Base-by-base conservation (phyloP, 2,113 vertebrate species). In the Chionomys nivalis region DNA sequence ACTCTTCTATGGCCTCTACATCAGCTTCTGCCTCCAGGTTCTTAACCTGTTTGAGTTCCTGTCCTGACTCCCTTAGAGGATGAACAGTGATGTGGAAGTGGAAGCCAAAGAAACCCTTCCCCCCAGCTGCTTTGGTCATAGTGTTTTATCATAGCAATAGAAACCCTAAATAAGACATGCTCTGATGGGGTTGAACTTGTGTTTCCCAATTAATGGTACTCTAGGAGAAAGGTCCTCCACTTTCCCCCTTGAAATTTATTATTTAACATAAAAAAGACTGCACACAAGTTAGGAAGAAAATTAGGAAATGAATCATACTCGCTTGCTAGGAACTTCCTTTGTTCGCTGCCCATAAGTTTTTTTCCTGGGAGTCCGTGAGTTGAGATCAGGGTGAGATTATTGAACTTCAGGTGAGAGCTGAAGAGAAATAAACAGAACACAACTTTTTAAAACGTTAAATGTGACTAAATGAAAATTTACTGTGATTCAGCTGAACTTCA, bases 391-490 rank as follows among this genome's bases (percentile, higher is more conserved):
- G 98, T 99, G 94, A 99, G 98, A 94, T 99, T 99, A 98, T 98
- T 99, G 98, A 99, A 99, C 94, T 98, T 99, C 97, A 99, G 98
- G 96, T 99, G 99, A 1, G 99, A 99, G 94, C 99, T 99, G 94
- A 10, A 89, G 96, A 96, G 97, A 97, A 97, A 96, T 42, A 96
- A 96, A 44, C 89, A 24, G 23, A 61, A 61, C 87, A 81, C 31
- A 55, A 87, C 5, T 47, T 16, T 77, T 47, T 3, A 91, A 85
- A 91, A 89, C 1, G 47, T 75, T 28, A 36, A 31, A 12, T 12
- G 55, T 13, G 7, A 95, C 26, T 49, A 28, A 49, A 26, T 3
- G 9, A 8, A 52, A 55, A 21, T 13, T 94, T 75, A 81, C 76
- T 44, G 14, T 55, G 77, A 91, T 66, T 90, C 44, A 90, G 2